Evolutionary conservation across 2,888 invertebrate genomes (phyloP), one percentile per base, ranked within the genome.

Genomic region (Dendrolimus houi): DNA sequence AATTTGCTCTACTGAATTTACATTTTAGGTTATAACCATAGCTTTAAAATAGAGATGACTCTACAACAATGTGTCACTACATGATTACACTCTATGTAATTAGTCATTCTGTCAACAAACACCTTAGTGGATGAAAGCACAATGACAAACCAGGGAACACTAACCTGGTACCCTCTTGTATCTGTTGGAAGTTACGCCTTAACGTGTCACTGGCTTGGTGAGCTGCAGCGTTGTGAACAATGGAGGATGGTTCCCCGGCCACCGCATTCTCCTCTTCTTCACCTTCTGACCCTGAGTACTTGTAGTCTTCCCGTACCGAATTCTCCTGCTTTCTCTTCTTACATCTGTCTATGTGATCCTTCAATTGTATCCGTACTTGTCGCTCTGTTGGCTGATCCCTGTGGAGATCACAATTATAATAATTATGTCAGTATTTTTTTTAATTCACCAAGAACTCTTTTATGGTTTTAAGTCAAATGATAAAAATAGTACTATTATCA

Each of bases 301-400:
- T 93, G 83, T 95, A 95, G 75, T 95, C 94, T 74, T 95, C 94
- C 29, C 94, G 92, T 65, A 95, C 94, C 0, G 87, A 91, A 79
- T 96, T 96, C 81, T 97, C 97, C 77, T 95, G 97, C 92, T 96
- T 97, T 81, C 98, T 95, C 85, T 98, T 98, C 92, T 98, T 98
- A 91, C 97, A 97, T 61, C 92, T 93, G 90, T 99, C 99, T 85
- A 99, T 99, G 89, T 99, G 99, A 91, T 99, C 99, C 89, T 99
- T 99, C 66, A 99, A 94, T 85, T 99, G 98, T 88, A 98, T 99
- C 79, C 99, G 93, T 68, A 99, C 98, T 92, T 99, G 98, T 71
- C 99, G 92, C 89, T 99, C 99, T 56, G 98, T 99, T 17, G 99
- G 99, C 90, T 99, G 99, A 92, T 99, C 99, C 88, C 97, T 91